These are phyloP conservation scores for Xylota segnis DNA, from an alignment of 2,888 invertebrate genomes.

Conservation along the genomic window DNA sequence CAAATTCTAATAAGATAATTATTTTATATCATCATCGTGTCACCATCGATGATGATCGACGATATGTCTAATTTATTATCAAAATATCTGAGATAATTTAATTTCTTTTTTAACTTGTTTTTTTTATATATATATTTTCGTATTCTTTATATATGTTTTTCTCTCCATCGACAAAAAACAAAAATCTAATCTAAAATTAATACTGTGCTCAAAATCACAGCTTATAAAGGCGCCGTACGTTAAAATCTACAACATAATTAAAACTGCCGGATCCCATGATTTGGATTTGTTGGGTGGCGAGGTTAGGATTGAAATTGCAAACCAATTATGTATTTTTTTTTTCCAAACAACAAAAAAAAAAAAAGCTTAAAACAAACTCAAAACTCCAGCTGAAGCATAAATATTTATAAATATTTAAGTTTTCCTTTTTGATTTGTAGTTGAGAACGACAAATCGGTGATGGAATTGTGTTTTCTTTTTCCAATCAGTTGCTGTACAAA, in stretches of 20 bases:
- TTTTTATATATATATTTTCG: constrained; percentile 39
- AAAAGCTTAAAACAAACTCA: constrained; percentile 55
- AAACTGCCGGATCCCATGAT: constrained; percentile 93
- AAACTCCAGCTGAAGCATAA: constrained; percentile 63
- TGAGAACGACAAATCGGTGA: constrained; percentile 46
- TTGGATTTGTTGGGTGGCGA: constrained; percentile 86
- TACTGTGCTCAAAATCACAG: constrained; percentile 85
- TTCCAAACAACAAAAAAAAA: not conserved
- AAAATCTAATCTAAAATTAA: constrained; percentile 37
- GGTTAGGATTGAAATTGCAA: constrained; percentile 84
- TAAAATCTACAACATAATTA: constrained; percentile 98
- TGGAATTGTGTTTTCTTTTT: constrained; percentile 40
- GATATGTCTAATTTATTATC: not conserved
- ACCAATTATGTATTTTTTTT: constrained; percentile 71
- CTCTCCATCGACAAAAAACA: constrained; percentile 68
- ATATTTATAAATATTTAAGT: constrained; percentile 21
- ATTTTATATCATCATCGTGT: constrained; percentile 36
- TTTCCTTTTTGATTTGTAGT: constrained; percentile 63
- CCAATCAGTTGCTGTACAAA: not conserved
- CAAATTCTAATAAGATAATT: constrained; percentile 9
- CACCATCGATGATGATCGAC: constrained; percentile 16
- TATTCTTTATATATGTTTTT: constrained; percentile 79
- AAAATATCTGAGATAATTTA: constrained; percentile 38
- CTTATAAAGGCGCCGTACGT: constrained; percentile 98
- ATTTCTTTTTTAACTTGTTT: constrained; percentile 19